Percentiles rank a stretch among this genome's conserved stretches.
Conservation (phyloP, 1,140 invertebrate species). For the Drosophila arizonae region DNA sequence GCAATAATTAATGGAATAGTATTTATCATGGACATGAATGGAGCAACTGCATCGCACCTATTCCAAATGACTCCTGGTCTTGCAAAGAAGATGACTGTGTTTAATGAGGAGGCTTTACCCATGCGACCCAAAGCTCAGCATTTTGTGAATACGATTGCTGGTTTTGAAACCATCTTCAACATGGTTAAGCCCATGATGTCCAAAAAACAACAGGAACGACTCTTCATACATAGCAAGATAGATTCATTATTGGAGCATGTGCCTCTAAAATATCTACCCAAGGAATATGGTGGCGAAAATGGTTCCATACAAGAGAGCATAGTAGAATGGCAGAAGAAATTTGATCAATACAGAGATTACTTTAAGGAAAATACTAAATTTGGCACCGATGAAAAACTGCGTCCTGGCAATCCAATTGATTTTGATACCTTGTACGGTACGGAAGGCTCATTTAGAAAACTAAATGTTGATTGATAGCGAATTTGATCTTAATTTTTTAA, state of each 20-base stretch:
- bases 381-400: slow-evolving; percentile 84
- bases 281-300: slow-evolving; percentile 85
- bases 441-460: slow-evolving; percentile 74
- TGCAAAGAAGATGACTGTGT: slow-evolving; percentile 83
- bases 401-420: slow-evolving; percentile 85
- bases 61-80: slow-evolving; percentile 83
- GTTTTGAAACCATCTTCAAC: slow-evolving; percentile 84
- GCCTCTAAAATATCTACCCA: slow-evolving; percentile 84
- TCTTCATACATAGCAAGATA: slow-evolving; percentile 84
- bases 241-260: slow-evolving; percentile 83
- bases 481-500: neutral
- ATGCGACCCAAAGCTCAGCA: slow-evolving; percentile 83
- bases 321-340: slow-evolving; percentile 84
- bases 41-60: slow-evolving; percentile 82
- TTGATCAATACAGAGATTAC: slow-evolving; percentile 85
- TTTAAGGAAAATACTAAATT: slow-evolving; percentile 84
- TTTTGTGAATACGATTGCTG: slow-evolving; percentile 84
- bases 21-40: slow-evolving; percentile 83
- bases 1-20: slow-evolving; percentile 83
- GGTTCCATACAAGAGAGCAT: slow-evolving; percentile 83
- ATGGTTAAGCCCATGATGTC: slow-evolving; percentile 84
- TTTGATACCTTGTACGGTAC: slow-evolving; percentile 81
- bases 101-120: slow-evolving; percentile 84
- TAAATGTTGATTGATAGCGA: slow-evolving; percentile 60
- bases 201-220: slow-evolving; percentile 83